These are phyloP conservation scores for Xestia rhomboidea DNA, from an alignment of 2,888 invertebrate genomes.

Conservation along the genomic window DNA sequence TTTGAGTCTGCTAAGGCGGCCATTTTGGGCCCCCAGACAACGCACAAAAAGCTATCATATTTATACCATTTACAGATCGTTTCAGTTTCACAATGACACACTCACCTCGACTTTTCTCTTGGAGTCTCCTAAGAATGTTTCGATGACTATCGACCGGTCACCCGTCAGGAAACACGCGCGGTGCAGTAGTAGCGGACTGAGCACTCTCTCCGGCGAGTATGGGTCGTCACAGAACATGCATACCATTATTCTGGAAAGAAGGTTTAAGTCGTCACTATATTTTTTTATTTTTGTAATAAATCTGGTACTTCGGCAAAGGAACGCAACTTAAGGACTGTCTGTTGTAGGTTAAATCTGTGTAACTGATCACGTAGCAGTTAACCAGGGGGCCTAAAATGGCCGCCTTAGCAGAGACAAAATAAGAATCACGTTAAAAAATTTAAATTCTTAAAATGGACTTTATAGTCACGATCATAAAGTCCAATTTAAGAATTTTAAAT, in stretches of 20 bases:
- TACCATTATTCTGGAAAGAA: constrained; percentile 94
- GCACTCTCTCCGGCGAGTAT: constrained; percentile 96
- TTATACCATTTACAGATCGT: no score
- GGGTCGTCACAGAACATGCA: constrained; percentile 99
- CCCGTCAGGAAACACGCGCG: constrained; percentile 96
- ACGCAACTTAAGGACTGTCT: no score
- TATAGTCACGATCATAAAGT: no score
- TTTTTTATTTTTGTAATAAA: neutral
- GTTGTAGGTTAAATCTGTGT: neutral
- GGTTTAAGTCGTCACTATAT: neutral
- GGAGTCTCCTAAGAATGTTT: constrained; percentile 97
- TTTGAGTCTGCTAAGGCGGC: no score
- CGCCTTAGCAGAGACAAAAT: no score
- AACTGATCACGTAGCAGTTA: neutral
- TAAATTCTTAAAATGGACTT: no score
- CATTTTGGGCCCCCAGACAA: no score
- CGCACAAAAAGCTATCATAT: no score
- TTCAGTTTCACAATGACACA: neutral
- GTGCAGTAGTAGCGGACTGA: constrained; percentile 96
- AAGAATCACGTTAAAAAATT: no score
- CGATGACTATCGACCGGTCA: constrained; percentile 96
- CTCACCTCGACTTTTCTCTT: constrained; percentile 96
- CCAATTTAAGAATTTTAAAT: no score
- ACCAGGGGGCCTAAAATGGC: neutral
- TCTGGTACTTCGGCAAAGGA: neutral